Evolutionary conservation across 1,140 invertebrate genomes (phyloP).

Genomic region (Cydia amplana): DNA sequence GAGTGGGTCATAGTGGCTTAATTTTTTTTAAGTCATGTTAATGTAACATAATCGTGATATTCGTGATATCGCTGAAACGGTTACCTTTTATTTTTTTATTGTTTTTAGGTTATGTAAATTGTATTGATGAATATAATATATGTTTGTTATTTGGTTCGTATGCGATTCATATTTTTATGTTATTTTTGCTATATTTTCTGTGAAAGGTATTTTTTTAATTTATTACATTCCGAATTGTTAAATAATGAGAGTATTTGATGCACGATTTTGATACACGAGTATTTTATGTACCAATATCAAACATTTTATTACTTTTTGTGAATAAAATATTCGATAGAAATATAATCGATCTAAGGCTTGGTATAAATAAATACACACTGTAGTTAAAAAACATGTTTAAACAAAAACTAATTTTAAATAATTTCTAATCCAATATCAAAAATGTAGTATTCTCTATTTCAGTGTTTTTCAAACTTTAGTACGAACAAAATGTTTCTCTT

Average conservation of each 20-base stretch:
- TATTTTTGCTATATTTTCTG: background rate
- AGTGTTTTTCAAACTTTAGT: no score
- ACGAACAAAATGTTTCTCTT: no score
- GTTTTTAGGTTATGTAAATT: background rate
- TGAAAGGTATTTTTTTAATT: background rate
- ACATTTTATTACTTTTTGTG: no score
- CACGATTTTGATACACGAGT: no score
- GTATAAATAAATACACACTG: no score
- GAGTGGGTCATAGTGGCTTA: background rate
- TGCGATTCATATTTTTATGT: slow-evolving; percentile 4
- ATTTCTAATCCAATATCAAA: no score
- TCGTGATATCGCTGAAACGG: background rate
- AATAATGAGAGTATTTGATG: background rate
- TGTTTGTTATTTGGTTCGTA: background rate
- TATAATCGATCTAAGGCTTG: no score
- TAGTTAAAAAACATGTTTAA: no score
- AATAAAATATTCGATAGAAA: no score
- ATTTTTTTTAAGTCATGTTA: background rate
- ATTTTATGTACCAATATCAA: no score
- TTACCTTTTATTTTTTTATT: background rate
- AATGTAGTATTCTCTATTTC: no score
- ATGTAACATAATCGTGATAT: background rate
- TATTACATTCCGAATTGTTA: background rate
- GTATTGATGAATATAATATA: background rate
- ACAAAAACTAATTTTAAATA: no score